Conservation (phyloP, 2,888 invertebrate genomes). For the Drosophila subsilvestris region DNA sequence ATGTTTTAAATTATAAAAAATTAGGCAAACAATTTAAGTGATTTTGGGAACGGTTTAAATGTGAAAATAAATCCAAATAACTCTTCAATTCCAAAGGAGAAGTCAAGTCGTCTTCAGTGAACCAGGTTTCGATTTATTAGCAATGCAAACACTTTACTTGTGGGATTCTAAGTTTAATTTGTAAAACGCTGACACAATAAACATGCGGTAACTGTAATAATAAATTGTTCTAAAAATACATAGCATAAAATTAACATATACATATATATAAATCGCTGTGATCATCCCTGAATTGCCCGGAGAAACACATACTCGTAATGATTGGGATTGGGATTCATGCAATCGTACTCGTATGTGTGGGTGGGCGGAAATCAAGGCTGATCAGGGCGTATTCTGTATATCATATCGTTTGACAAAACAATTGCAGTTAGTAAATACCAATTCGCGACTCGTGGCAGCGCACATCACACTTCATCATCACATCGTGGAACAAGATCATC, state of each 20-base stretch:
- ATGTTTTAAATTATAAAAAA: constrained; percentile 50
- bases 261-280: constrained; percentile 21
- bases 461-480: constrained; percentile 69
- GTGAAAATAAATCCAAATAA: no score
- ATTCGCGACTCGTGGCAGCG: constrained; percentile 62
- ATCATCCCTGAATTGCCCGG: constrained; percentile 10
- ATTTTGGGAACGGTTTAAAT: not conserved
- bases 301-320: constrained; percentile 24
- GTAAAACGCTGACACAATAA: constrained; percentile 69
- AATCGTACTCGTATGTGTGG: not conserved
- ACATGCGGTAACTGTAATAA: constrained; percentile 64
- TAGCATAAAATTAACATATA: constrained; percentile 60
- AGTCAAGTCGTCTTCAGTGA: constrained; percentile 9
- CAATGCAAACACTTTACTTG: constrained; percentile 7
- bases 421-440: constrained; percentile 65
- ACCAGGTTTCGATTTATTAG: constrained; percentile 8
- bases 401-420: constrained; percentile 40
- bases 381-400: constrained; percentile 31
- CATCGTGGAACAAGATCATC: constrained; percentile 34
- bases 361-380: constrained; percentile 3
- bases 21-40: constrained; percentile 1
- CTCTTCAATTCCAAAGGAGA: not conserved
- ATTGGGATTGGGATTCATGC: constrained; percentile 28
- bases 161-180: constrained; percentile 36
- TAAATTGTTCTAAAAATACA: constrained; percentile 77